Conservation (phyloP, 2,888 invertebrate species). For the Formica aserva region DNA sequence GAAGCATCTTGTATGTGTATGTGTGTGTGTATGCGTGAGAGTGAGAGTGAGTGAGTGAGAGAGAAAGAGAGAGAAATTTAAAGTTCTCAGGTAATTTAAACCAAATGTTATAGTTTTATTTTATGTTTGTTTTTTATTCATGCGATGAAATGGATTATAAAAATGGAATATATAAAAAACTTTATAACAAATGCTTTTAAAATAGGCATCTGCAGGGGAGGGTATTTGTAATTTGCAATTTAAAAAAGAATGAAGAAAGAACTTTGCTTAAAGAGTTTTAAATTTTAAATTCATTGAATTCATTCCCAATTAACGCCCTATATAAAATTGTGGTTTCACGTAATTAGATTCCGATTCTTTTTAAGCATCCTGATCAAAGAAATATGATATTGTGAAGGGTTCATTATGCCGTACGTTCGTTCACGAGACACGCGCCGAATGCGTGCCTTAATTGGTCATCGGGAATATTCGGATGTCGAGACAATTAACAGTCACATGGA, state of each 20-base stretch:
- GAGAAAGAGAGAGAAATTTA: too few species aligned
- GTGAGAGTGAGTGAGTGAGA: too few species aligned
- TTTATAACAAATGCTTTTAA: not conserved
- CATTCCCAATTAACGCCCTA: not conserved
- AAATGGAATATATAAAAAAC: too few species aligned
- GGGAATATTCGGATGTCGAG: not conserved
- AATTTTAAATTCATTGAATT: not conserved
- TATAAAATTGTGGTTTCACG: not conserved
- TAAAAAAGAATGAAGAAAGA: not conserved
- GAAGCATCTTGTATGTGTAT: too few species aligned
- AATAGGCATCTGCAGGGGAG: not conserved
- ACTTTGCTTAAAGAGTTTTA: not conserved
- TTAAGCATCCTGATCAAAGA: not conserved
- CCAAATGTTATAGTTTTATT: too few species aligned
- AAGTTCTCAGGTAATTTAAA: too few species aligned
- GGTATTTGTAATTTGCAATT: not conserved
- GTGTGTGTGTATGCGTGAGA: too few species aligned
- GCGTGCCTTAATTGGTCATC: constrained; percentile 23
- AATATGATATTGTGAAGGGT: not conserved
- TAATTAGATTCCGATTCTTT: not conserved
- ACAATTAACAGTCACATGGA: not conserved
- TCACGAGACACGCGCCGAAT: constrained; percentile 28
- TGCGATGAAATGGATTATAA: too few species aligned
- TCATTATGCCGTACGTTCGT: not conserved
- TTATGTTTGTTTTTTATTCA: too few species aligned